Conservation (phyloP, 2,113 vertebrate species). For the Chroicocephalus ridibundus region DNA sequence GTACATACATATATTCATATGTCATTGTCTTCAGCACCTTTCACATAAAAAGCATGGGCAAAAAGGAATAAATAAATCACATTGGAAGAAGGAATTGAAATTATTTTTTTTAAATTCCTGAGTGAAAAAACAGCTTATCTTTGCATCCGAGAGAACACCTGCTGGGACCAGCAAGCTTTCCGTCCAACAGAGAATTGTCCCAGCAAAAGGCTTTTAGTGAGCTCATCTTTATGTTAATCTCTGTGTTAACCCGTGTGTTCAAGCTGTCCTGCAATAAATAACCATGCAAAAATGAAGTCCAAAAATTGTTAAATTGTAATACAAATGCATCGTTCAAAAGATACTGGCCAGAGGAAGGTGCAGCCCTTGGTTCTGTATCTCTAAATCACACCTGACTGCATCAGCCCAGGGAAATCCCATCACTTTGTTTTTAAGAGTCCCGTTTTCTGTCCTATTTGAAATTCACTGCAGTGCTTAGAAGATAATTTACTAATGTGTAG, state of each 20-base stretch:
- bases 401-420: neutral
- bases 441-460: neutral
- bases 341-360: neutral
- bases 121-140: neutral
- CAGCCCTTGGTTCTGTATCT: neutral
- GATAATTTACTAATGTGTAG: neutral
- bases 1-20: neutral
- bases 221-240: constrained; percentile 31
- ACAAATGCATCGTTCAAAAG: neutral
- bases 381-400: neutral
- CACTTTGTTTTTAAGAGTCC: neutral
- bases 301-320: neutral
- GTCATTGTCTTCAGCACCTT: neutral
- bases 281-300: neutral
- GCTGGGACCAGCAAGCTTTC: constrained; percentile 7
- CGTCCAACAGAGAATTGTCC: constrained; percentile 19
- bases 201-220: neutral
- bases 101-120: neutral
- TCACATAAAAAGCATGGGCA: neutral
- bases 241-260: neutral
- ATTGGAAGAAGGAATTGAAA: neutral
- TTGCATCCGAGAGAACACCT: constrained; percentile 3
- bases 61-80: neutral
- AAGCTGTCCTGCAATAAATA: neutral
- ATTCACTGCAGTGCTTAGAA: neutral